Conservation (phyloP, 2,888 invertebrate species). For the Acronicta aceris region DNA sequence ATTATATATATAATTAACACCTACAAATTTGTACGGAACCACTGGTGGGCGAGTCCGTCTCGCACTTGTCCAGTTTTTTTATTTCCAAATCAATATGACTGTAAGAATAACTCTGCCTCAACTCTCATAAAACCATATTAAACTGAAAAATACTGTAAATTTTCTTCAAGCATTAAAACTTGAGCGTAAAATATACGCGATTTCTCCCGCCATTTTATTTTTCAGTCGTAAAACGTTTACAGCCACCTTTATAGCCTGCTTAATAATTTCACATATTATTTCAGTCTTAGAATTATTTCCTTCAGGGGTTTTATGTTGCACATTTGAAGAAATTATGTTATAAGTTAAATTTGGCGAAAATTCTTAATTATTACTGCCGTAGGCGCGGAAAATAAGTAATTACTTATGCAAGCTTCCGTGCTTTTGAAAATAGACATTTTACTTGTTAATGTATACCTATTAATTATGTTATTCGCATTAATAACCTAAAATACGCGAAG, state of each 20-base stretch:
- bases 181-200: conserved; percentile 45
- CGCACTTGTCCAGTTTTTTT: no score
- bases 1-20: no score
- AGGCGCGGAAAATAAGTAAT: not conserved
- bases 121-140: conserved; percentile 19
- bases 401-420: not conserved
- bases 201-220: conserved; percentile 52
- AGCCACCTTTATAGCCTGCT: conserved; percentile 50
- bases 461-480: no score
- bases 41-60: no score
- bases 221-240: conserved; percentile 53
- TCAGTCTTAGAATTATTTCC: conserved; percentile 31
- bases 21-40: no score
- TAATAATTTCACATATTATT: conserved; percentile 58
- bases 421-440: not conserved
- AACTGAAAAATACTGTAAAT: conserved; percentile 44
- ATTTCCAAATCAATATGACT: not conserved
- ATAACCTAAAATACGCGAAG: no score
- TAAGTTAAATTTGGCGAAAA: conserved; percentile 21
- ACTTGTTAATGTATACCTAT: no score
- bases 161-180: conserved; percentile 43
- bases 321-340: conserved; percentile 16
- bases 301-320: conserved; percentile 24
- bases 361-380: conserved; percentile 13
- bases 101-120: not conserved